These are phyloP conservation scores for Lagenorhynchus albirostris DNA, from an alignment of 2,113 vertebrate genomes.

Conservation along the genomic window DNA sequence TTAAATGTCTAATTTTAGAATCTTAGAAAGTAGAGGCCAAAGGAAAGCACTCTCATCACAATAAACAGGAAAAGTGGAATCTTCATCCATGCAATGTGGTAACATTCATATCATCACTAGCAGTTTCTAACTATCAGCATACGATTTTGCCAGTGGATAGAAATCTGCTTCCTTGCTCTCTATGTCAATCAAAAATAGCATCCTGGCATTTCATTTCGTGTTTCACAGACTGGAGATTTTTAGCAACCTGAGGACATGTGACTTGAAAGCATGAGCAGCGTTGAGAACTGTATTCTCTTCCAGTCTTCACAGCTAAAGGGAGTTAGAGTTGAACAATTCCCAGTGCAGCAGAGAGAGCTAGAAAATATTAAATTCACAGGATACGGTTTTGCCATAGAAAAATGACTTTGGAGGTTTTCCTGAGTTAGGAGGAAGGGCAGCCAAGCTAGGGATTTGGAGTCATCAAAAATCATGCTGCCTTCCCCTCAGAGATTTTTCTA, in stretches of 20 bases:
- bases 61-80: neutral
- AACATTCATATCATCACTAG: neutral
- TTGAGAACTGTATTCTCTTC: conserved; percentile 32
- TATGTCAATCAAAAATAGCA: conserved; percentile 71
- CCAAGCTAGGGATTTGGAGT: neutral
- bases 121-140: neutral
- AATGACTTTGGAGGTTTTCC: neutral
- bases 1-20: neutral
- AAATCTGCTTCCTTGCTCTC: conserved; percentile 40
- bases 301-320: conserved; percentile 18
- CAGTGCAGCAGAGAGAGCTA: neutral
- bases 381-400: neutral
- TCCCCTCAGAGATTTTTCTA: neutral
- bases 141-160: conserved; percentile 29
- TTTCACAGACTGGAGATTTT: conserved; percentile 62
- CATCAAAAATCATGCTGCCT: neutral
- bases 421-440: neutral
- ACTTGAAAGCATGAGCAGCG: conserved; percentile 50
- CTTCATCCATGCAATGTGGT: neutral
- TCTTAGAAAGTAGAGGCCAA: neutral
- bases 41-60: neutral
- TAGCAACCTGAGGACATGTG: conserved; percentile 57
- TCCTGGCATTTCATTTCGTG: conserved; percentile 59
- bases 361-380: conserved; percentile 7
- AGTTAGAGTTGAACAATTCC: conserved; percentile 34